Evolutionary conservation across 2,113 vertebrate genomes (phyloP).

Genomic region (Gallinago jamesoni): DNA sequence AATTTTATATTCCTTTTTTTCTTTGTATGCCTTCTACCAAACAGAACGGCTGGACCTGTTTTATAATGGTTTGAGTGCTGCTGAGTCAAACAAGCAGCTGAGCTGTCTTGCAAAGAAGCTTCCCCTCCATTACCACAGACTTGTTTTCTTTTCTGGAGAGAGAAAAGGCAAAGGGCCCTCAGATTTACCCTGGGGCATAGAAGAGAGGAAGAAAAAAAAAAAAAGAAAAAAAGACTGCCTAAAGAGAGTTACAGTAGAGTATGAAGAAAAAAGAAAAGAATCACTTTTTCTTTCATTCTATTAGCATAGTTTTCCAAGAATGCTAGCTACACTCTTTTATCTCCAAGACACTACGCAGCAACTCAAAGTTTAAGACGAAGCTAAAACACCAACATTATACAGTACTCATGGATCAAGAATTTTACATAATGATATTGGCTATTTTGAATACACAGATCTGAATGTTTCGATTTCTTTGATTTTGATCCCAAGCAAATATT

Average conservation of each 20-base stretch:
- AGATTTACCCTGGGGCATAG: neutral
- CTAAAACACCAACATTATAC: neutral
- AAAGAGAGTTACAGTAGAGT: neutral
- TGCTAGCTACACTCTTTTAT: neutral
- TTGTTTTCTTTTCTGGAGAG: neutral
- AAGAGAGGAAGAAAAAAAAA: neutral
- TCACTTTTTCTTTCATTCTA: neutral
- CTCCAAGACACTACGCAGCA: neutral
- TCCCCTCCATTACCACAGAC: neutral
- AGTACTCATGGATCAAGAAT: neutral
- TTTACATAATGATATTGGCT: neutral
- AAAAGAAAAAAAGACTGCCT: neutral
- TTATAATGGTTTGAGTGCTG: conserved; percentile 20
- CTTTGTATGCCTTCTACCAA: neutral
- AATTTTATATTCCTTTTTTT: neutral
- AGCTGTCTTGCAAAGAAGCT: neutral
- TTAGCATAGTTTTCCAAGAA: neutral
- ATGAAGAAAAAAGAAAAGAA: neutral
- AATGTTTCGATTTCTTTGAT: neutral
- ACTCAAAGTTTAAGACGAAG: neutral
- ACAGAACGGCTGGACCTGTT: neutral
- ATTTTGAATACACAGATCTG: neutral
- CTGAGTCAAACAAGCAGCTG: neutral
- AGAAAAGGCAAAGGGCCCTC: neutral
- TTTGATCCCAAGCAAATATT: neutral